Evolutionary conservation across 2,888 invertebrate species (phyloP).

Genomic region (Flabesymbios commensalis): DNA sequence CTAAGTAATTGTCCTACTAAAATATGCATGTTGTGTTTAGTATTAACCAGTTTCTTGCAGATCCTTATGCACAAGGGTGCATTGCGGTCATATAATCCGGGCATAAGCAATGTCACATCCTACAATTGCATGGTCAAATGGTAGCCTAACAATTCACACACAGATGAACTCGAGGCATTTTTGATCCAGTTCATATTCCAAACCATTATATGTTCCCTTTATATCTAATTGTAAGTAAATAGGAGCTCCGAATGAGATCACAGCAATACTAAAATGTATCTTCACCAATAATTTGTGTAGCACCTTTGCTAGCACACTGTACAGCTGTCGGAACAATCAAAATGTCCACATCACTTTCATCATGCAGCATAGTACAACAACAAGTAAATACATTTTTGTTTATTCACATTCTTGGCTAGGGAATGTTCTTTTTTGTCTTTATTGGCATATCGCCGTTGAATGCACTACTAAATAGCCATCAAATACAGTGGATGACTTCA

Average conservation of each 20-base stretch:
- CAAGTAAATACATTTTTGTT: constrained; percentile 37
- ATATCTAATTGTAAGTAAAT: too few species aligned
- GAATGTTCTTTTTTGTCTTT: constrained; percentile 35
- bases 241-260: too few species aligned
- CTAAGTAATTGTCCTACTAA: too few species aligned
- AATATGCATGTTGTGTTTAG: too few species aligned
- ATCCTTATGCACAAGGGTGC: too few species aligned
- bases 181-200: constrained; percentile 18
- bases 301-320: constrained; percentile 4
- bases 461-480: constrained; percentile 39
- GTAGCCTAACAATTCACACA: constrained; percentile 19
- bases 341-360: constrained; percentile 39
- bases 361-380: constrained; percentile 27
- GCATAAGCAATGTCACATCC: constrained; percentile 40
- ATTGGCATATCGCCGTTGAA: constrained; percentile 28
- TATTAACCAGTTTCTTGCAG: too few species aligned
- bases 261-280: constrained; percentile 41
- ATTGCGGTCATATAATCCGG: too few species aligned
- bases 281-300: constrained; percentile 37
- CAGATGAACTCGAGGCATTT: constrained; percentile 16
- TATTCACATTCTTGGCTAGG: constrained; percentile 37
- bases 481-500: constrained; percentile 33
- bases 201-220: too few species aligned
- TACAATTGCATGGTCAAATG: constrained; percentile 32
- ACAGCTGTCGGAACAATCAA: constrained; percentile 37